Evolutionary conservation across 2,113 vertebrate genomes (phyloP), one percentile per base, ranked within the genome.

Genomic region (Austrofundulus limnaeus): DNA sequence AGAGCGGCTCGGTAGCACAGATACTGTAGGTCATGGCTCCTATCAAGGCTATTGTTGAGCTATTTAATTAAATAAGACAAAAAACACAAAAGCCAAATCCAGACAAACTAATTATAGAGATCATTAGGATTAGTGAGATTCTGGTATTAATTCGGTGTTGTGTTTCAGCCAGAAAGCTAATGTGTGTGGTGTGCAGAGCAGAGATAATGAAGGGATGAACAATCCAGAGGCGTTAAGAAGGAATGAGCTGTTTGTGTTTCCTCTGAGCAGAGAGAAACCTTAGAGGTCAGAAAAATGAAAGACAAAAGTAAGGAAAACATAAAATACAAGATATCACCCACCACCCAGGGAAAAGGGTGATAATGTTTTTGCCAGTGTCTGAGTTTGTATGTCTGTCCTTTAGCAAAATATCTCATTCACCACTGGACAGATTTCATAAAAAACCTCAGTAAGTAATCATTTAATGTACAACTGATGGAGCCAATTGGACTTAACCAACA

Each of bases 161-260:
- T 13, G 21, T 83, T 83, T 70, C 17, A 57, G 52, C 53, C 45
- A 52, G 43, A 67, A 66, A 59, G 49, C 46, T 70, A n/a, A n/a
- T n/a, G 71, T 69, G 55, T 66, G 70, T 56, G 58, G 51, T 52
- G 60, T 63, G 56, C 66, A 42, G 21, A 19, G 65, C 61, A 79
- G 77, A 77, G 80, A 77, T 80, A 80, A 83, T 74, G 56, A 84
- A 65, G 63, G 74, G 57, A 72, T 72, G 72, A 84, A 77, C 25
- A 73, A 59, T 76, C 70, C 55, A 0, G 3, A 23, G 46, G 69
- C 19, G 72, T 80, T 81, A 65, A 63, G 47, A 47, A 11, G 56
- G 39, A 68, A 72, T 58, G 72, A 84, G 71, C 75, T 43, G 56
- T 37, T 76, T 69, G 55, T 77, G 52, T 74, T 78, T 54, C 60